A percentile compares a stretch with the other conserved stretches of the same genome.
Evolutionary conservation across 1,140 invertebrate genomes (phyloP).

Genomic region (Spodoptera litura): DNA sequence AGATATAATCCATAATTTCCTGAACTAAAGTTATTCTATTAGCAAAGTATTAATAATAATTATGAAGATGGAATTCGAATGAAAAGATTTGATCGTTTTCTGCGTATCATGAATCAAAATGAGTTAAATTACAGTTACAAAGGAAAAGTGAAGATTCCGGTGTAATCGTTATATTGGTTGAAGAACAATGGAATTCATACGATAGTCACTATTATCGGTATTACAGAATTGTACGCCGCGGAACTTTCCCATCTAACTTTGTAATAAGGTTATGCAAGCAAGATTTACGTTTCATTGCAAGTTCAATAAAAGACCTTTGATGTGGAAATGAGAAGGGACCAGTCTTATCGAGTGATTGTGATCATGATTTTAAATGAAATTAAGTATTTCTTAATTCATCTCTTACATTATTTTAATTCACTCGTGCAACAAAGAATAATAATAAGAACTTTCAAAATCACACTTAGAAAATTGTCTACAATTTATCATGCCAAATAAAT

Average conservation of each 20-base stretch:
- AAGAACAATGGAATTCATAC: slow-evolving; percentile 55
- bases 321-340: not conserved
- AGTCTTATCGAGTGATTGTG: not conserved
- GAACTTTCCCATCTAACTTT: slow-evolving; percentile 60
- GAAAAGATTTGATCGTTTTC: not conserved
- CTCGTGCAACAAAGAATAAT: slow-evolving; percentile 5
- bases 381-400: not conserved
- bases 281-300: slow-evolving; percentile 46
- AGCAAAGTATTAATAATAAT: not conserved
- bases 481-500: no score
- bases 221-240: slow-evolving; percentile 50
- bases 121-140: slow-evolving; percentile 29
- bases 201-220: slow-evolving; percentile 52
- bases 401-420: not conserved
- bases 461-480: no score
- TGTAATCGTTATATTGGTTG: slow-evolving; percentile 36
- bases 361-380: no score
- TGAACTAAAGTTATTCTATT: not conserved
- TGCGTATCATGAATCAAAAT: slow-evolving; percentile 15
- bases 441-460: no score
- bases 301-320: slow-evolving; percentile 20
- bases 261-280: slow-evolving; percentile 55
- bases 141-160: slow-evolving; percentile 32
- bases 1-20: not conserved
- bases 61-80: not conserved